A percentile compares a stretch with the other conserved stretches of the same genome.
Conservation (phyloP, 2,888 invertebrate genomes). For the Clanis bilineata region DNA sequence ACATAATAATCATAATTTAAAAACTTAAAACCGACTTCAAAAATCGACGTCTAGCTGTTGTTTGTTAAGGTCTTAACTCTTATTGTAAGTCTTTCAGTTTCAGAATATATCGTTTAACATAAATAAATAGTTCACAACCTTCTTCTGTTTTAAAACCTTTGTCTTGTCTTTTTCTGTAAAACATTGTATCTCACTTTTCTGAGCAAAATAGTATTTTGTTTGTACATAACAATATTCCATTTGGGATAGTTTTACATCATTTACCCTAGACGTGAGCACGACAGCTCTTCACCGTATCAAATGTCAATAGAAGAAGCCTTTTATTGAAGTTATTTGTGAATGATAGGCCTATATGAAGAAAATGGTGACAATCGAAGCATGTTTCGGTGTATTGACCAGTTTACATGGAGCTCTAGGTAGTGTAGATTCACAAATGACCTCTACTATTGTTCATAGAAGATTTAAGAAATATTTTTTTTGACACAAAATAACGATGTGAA, state of each 20-base stretch:
- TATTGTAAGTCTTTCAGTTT: too few species aligned
- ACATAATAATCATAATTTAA: too few species aligned
- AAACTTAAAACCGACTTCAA: too few species aligned
- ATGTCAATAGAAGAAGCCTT: constrained; percentile 3
- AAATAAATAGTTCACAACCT: too few species aligned
- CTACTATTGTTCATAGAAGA: not conserved
- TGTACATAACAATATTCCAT: not conserved
- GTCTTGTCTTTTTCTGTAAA: too few species aligned
- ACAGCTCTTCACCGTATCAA: not conserved
- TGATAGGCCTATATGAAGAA: not conserved
- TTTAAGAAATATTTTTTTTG: too few species aligned
- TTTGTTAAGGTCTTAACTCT: too few species aligned
- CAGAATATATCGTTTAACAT: too few species aligned
- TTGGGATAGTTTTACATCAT: not conserved
- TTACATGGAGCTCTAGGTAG: not conserved
- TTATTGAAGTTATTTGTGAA: not conserved
- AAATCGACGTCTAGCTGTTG: too few species aligned
- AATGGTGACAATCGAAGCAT: not conserved
- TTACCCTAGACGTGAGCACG: not conserved
- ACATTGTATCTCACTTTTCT: not conserved
- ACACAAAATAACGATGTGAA: too few species aligned
- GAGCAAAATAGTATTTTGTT: not conserved
- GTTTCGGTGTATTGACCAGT: not conserved
- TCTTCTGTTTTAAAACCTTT: too few species aligned
- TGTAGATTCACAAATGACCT: too few species aligned